These are phyloP conservation scores for Psix sp. DNA, from an alignment of 1,140 invertebrate species.

Conservation along the genomic window DNA sequence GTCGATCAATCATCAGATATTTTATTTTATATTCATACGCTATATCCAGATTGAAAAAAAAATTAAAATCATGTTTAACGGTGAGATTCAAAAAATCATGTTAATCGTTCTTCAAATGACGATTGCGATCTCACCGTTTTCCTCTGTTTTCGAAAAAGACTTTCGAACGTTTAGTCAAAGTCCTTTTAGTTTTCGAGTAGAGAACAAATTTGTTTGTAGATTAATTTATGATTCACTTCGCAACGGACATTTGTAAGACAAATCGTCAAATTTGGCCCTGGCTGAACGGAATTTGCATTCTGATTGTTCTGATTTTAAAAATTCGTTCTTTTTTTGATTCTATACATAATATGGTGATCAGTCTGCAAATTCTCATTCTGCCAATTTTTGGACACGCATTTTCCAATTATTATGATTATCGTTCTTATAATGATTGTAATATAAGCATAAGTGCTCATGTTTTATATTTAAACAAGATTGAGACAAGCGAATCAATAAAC, in stretches of 20 bases:
- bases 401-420: conserved; percentile 21
- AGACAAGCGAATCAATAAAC: conserved; percentile 28
- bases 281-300: too few relatives aligned
- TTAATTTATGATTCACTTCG: conserved; percentile 18
- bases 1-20: conserved; percentile 47
- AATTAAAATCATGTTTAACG: too few relatives aligned
- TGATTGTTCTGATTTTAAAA: too few relatives aligned
- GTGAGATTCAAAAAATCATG: too few relatives aligned
- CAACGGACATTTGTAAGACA: too few relatives aligned
- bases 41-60: too few relatives aligned
- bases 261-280: too few relatives aligned
- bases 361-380: not conserved
- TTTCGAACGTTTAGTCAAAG: not conserved
- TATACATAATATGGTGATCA: too few relatives aligned
- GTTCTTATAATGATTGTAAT: conserved; percentile 25
- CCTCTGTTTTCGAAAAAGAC: conserved; percentile 1
- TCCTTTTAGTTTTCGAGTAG: conserved; percentile 28
- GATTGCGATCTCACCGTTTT: not conserved
- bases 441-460: conserved; percentile 47
- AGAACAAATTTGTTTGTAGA: conserved; percentile 27
- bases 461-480: conserved; percentile 27
- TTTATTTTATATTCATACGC: conserved; percentile 29
- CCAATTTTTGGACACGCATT: conserved; percentile 16
- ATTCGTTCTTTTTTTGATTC: too few relatives aligned
- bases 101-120: too few relatives aligned